These are phyloP conservation scores for Xiphophorus couchianus DNA, from an alignment of 2,113 vertebrate genomes.

Conservation along the genomic window DNA sequence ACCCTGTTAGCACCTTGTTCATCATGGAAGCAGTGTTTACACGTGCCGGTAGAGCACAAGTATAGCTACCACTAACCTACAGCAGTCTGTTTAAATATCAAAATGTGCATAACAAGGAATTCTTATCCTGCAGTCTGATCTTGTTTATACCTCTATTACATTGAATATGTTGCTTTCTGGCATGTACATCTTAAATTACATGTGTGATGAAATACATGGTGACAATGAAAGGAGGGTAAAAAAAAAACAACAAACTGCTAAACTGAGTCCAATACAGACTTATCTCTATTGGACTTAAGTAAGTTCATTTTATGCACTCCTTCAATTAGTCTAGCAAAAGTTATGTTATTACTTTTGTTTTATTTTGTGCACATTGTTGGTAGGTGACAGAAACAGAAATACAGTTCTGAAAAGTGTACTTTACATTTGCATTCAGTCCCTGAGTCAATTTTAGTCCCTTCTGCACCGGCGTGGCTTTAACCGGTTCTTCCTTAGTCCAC, in stretches of 20 bases:
- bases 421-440: too few species aligned
- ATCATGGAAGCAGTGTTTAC: constrained; percentile 74
- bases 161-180: constrained; percentile 17
- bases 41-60: constrained; percentile 52
- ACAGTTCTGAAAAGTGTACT: too few species aligned
- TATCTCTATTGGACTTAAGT: constrained; percentile 28
- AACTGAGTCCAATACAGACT: neutral
- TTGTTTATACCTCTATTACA: constrained; percentile 37
- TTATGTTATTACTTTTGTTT: too few species aligned
- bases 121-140: constrained; percentile 41
- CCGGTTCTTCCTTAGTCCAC: too few species aligned
- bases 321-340: too few species aligned
- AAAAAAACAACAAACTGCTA: constrained; percentile 19
- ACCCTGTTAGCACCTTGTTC: constrained; percentile 71
- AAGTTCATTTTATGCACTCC: constrained; percentile 21
- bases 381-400: neutral
- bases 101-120: constrained; percentile 55
- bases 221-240: constrained; percentile 41
- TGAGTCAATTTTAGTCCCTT: too few species aligned
- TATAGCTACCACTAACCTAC: constrained; percentile 62
- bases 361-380: too few species aligned
- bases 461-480: too few species aligned
- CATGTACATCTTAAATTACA: constrained; percentile 22
- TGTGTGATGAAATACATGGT: constrained; percentile 22
- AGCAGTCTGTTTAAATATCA: constrained; percentile 64